Evolutionary conservation across 2,888 invertebrate species (phyloP).

Genomic region (Eupithecia exiguata): DNA sequence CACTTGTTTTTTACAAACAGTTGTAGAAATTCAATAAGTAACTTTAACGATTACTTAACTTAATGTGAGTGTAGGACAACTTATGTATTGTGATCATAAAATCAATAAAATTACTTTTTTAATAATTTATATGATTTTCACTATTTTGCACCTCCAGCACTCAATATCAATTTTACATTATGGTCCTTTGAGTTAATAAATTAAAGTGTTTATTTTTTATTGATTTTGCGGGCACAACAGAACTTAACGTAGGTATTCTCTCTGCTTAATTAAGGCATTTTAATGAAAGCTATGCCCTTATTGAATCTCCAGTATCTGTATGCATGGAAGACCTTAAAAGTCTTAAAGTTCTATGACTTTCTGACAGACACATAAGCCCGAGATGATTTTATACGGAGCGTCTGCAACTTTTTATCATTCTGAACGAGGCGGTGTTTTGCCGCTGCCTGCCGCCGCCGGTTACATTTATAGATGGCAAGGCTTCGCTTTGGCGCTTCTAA

Average conservation of each 20-base stretch:
- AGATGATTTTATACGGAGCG: conserved; percentile 2
- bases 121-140: not conserved
- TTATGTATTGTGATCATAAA: not conserved
- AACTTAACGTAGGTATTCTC: not conserved
- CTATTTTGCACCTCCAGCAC: not conserved
- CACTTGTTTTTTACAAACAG: not conserved
- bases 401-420: conserved; percentile 5
- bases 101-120: not conserved
- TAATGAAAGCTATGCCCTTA: not conserved
- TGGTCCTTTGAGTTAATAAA: not conserved
- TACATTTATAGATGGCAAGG: not conserved
- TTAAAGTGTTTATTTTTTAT: not conserved
- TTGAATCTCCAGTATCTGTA: not conserved
- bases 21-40: not conserved
- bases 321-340: not conserved
- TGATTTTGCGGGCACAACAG: not conserved
- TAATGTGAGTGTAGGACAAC: not conserved
- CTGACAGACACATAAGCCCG: not conserved
- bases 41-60: not conserved
- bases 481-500: not conserved
- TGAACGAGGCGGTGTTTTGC: conserved; percentile 5
- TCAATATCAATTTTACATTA: too few relatives aligned
- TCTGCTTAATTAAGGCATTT: not conserved
- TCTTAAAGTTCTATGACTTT: not conserved
- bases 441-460: not conserved